Percentiles rank a stretch among this genome's conserved stretches.
These are phyloP conservation scores for Neoniphon sammara DNA, from an alignment of 2,797 vertebrate species.

Conservation along the genomic window DNA sequence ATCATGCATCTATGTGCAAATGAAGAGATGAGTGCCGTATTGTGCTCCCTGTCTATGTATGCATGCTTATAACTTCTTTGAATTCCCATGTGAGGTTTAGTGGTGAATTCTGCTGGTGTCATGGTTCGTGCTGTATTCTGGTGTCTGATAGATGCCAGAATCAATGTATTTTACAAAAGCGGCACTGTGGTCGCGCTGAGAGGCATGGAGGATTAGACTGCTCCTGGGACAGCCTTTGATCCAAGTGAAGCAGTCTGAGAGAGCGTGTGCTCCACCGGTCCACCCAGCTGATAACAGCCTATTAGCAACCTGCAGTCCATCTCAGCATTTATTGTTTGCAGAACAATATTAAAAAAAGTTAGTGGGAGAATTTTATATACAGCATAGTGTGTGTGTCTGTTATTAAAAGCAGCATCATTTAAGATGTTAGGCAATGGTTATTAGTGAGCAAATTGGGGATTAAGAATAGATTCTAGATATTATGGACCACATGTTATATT, in stretches of 20 bases:
- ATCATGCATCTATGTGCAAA: neutral
- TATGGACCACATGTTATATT: constrained; percentile 40
- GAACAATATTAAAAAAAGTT: constrained; percentile 37
- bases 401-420: constrained; percentile 42
- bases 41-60: constrained; percentile 17
- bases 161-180: constrained; percentile 58
- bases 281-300: constrained; percentile 40
- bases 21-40: constrained; percentile 6
- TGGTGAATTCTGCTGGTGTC: constrained; percentile 35
- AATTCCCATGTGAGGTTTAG: constrained; percentile 34
- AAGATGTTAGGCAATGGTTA: constrained; percentile 31
- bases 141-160: constrained; percentile 44
- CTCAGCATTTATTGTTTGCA: constrained; percentile 39
- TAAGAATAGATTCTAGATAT: constrained; percentile 49
- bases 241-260: constrained; percentile 53
- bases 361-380: constrained; percentile 26
- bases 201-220: constrained; percentile 53
- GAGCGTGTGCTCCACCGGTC: constrained; percentile 38
- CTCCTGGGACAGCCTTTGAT: constrained; percentile 66
- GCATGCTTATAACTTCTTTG: constrained; percentile 17
- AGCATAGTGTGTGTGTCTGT: constrained; percentile 38
- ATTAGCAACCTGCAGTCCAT: constrained; percentile 58
- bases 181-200: constrained; percentile 53
- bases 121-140: constrained; percentile 23
- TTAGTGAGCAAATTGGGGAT: constrained; percentile 52